A percentile compares a stretch with the other conserved stretches of the same genome.
phyloP scores from a whole-genome alignment of 2,113 vertebrate genomes.

The Misgurnus mizolepis region DNA sequence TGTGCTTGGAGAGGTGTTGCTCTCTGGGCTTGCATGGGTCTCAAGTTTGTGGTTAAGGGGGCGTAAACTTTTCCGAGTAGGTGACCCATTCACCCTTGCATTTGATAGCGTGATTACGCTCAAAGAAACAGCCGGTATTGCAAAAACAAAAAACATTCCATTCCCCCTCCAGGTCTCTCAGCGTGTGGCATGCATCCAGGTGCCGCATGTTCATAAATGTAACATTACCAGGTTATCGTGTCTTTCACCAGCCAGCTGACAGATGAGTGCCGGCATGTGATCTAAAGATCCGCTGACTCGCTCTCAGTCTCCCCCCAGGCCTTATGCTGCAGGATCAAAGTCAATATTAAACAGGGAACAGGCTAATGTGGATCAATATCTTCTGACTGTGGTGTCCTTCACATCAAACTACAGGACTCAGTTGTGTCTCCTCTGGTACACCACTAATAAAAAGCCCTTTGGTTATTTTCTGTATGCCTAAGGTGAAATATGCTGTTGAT shows the following conservation, averaged over 20 bases:
- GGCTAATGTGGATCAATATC: constrained; percentile 19
- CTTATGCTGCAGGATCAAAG: constrained; percentile 35
- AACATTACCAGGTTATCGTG: constrained; percentile 2
- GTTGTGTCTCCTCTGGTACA: neutral
- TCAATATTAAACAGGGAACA: constrained; percentile 34
- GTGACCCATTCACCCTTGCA: neutral
- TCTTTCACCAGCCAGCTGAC: neutral
- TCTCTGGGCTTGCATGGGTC: neutral
- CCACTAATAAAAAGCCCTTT: neutral
- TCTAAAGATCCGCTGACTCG: constrained; percentile 13
- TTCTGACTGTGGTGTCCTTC: constrained; percentile 18
- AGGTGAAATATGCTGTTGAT: neutral
- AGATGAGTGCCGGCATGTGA: constrained; percentile 24
- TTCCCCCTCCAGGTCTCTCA: neutral
- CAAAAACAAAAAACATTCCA: neutral
- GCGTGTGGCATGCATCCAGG: constrained; percentile 4
- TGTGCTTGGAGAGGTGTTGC: neutral
- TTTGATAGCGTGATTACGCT: constrained; percentile 2
- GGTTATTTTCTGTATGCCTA: neutral
- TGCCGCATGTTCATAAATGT: constrained; percentile 2
- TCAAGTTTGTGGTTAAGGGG: neutral
- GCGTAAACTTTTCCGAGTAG: constrained; percentile 5
- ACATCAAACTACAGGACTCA: constrained; percentile 22
- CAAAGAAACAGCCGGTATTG: neutral
- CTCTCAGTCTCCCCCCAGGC: neutral